Evolutionary conservation across 2,113 vertebrate species (phyloP).

Genomic region (Alligator mississippiensis): DNA sequence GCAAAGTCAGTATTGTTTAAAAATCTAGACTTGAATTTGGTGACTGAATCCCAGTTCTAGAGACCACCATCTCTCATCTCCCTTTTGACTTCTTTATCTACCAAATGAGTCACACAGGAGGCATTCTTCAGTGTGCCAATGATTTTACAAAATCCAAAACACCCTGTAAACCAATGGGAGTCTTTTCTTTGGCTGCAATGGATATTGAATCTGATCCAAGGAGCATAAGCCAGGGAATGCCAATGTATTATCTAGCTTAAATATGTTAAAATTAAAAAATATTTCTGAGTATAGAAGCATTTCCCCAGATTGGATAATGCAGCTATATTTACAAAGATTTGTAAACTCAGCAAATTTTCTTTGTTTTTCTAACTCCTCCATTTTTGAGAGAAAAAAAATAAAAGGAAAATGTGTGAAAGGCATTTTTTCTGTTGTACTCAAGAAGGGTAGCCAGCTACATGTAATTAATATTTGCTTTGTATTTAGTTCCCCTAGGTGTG

Average conservation of each 20-base stretch:
- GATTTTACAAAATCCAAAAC: background rate
- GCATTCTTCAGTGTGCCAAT: background rate
- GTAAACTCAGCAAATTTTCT: background rate
- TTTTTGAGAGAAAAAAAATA: background rate
- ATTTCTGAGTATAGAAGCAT: background rate
- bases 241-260: background rate
- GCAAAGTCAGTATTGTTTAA: background rate
- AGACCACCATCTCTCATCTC: background rate
- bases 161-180: background rate
- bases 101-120: background rate
- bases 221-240: rapidly evolving
- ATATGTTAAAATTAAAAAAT: background rate
- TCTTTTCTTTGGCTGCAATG: background rate
- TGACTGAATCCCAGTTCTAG: background rate
- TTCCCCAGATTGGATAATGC: background rate
- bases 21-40: background rate
- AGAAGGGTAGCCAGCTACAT: background rate
- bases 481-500: constrained; percentile 31
- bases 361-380: background rate
- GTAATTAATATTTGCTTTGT: background rate
- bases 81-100: background rate
- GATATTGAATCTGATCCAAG: background rate
- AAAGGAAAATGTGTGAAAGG: background rate
- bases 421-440: background rate
- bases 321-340: background rate